These are phyloP conservation scores for Coregonus clupeaformis DNA, from an alignment of 2,113 vertebrate genomes.

Conservation along the genomic window DNA sequence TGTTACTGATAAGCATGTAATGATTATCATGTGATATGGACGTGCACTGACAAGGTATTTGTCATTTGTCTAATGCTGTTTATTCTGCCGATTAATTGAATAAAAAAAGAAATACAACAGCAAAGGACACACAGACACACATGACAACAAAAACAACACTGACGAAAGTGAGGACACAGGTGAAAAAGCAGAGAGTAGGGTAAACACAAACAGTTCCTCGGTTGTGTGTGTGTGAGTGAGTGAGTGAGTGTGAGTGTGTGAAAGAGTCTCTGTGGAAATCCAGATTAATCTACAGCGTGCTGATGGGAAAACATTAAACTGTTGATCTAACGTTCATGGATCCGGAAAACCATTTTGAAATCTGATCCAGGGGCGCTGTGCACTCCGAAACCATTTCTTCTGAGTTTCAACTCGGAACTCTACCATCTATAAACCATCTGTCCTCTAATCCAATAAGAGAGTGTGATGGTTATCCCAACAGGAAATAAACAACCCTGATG, in stretches of 20 bases:
- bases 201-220: too few relatives aligned
- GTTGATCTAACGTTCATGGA: slow-evolving; percentile 64
- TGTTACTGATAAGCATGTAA: too few relatives aligned
- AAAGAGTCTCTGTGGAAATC: slow-evolving; percentile 35
- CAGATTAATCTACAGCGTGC: slow-evolving; percentile 59
- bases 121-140: too few relatives aligned
- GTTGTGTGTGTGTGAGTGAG: slow-evolving; percentile 5
- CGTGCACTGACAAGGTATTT: too few relatives aligned
- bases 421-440: slow-evolving; percentile 41
- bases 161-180: too few relatives aligned
- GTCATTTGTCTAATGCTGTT: too few relatives aligned
- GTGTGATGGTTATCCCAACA: slow-evolving; percentile 54
- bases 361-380: slow-evolving; percentile 53
- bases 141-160: too few relatives aligned
- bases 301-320: slow-evolving; percentile 71
- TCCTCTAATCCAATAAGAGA: slow-evolving; percentile 67
- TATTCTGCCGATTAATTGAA: too few relatives aligned
- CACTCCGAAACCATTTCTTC: slow-evolving; percentile 67
- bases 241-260: neutral
- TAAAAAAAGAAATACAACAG: too few relatives aligned
- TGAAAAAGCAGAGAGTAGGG: too few relatives aligned
- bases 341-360: slow-evolving; percentile 77
- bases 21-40: too few relatives aligned
- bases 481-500: slow-evolving; percentile 54
- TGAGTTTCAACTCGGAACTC: slow-evolving; percentile 60